A percentile compares a stretch with the other conserved stretches of the same genome.
These are phyloP conservation scores for Temnothorax rugatulus DNA, from an alignment of 2,888 invertebrate genomes.

Conservation along the genomic window DNA sequence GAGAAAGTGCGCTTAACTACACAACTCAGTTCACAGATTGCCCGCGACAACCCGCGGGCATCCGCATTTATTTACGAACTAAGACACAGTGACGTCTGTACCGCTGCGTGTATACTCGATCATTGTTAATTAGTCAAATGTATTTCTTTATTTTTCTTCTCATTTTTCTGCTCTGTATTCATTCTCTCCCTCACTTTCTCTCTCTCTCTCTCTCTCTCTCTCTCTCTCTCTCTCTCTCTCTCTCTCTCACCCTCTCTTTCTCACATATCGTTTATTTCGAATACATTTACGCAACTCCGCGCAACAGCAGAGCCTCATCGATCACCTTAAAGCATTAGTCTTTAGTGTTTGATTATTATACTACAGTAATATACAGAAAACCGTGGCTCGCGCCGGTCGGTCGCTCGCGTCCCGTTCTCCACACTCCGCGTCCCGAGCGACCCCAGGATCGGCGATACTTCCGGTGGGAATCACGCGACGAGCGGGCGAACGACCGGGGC, in stretches of 20 bases:
- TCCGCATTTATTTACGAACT: slow-evolving; percentile 79
- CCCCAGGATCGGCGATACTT: neutral
- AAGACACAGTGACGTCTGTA: slow-evolving; percentile 74
- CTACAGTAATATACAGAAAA: slow-evolving; percentile 85
- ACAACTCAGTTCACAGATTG: slow-evolving; percentile 74
- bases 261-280: slow-evolving; percentile 63
- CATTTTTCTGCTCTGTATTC: slow-evolving; percentile 1
- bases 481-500: slow-evolving; percentile 54
- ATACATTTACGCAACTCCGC: slow-evolving; percentile 68
- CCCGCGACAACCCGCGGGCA: slow-evolving; percentile 71
- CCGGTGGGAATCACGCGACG: slow-evolving; percentile 3
- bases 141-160: slow-evolving; percentile 51
- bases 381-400: slow-evolving; percentile 60
- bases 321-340: slow-evolving; percentile 85
- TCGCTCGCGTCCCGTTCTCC: slow-evolving; percentile 53
- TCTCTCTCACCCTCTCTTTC: slow-evolving; percentile 58
- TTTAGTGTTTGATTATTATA: slow-evolving; percentile 85
- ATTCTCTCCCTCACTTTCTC: slow-evolving; percentile 53
- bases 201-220: slow-evolving; percentile 53
- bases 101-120: slow-evolving; percentile 58
- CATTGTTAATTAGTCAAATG: slow-evolving; percentile 52
- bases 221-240: too few relatives aligned
- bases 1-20: slow-evolving; percentile 55
- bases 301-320: slow-evolving; percentile 65
- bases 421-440: neutral